phyloP scores from a whole-genome alignment of 2,888 invertebrate species.

The Tenthredo notha region DNA sequence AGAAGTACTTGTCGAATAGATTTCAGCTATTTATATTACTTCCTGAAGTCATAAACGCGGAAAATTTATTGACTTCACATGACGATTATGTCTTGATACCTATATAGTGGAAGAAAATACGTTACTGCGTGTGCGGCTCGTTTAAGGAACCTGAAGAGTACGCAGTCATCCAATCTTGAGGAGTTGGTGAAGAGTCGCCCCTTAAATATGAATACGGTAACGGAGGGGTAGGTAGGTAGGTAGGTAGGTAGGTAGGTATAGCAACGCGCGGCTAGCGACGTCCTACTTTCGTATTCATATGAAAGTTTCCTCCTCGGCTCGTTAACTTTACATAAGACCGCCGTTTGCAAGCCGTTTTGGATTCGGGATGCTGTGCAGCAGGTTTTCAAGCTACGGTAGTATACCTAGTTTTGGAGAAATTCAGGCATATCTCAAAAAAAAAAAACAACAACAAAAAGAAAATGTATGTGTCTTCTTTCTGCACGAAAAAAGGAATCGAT shows the following conservation, averaged over 20 bases:
- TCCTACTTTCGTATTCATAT: constrained; percentile 75
- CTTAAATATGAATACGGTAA: constrained; percentile 74
- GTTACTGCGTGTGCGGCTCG: background rate
- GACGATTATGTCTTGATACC: no score
- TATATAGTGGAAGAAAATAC: background rate
- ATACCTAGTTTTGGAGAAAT: no score
- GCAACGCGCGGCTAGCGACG: constrained; percentile 64
- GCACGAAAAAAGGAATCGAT: background rate
- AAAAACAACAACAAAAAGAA: no score
- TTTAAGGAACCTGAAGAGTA: background rate
- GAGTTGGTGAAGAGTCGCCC: constrained; percentile 61
- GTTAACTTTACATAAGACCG: constrained; percentile 73
- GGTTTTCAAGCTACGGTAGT: background rate
- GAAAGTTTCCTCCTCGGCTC: constrained; percentile 75
- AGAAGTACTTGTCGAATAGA: background rate
- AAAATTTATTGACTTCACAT: background rate
- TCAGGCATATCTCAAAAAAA: no score
- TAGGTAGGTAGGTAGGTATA: background rate
- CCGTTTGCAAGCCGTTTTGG: constrained; percentile 49
- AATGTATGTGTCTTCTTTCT: no score
- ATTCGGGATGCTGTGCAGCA: constrained; percentile 13
- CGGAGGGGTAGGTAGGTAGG: background rate
- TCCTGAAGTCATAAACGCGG: background rate
- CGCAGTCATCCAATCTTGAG: constrained; percentile 70
- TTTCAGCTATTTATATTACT: background rate